Evolutionary conservation across 2,888 invertebrate genomes (phyloP), one percentile per base, ranked within the genome.

Genomic region (Aphodius sticticus): DNA sequence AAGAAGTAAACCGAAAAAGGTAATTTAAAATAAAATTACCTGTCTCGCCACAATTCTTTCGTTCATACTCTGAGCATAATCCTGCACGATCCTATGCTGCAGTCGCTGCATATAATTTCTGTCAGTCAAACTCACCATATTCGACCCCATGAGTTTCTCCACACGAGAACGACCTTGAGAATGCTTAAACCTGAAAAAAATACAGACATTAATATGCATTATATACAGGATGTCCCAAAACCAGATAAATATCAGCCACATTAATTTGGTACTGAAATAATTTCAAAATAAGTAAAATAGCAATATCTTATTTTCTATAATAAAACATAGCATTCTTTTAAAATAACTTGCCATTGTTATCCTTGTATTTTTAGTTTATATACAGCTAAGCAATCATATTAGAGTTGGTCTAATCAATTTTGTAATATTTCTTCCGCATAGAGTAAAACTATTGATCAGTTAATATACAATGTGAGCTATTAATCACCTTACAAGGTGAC

Each of bases 141-240:
- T 93, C 36, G 92, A 92, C 77, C 94, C 94, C 94, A 94, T 94
- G 81, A 94, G 91, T 88, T 92, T 92, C 88, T 94, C 94, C 85
- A 94, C 89, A 26, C 93, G 91, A 75, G 92, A 91, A 79, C 92
- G 91, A 80, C 93, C 92, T 86, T 92, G 91, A 70, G 93, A 92
- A 86, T 93, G 91, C 86, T 91, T 90, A 89, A 94, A 93, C 88
- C 93, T 94, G 87, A 53, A 86, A 83, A 69, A 53, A 53, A 53
- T 53, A 53, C 12, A 26, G 26, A 53, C 53, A 53, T 53, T 53
- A 53, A 53, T 53, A 26, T 26, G 26, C 3, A 26, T 26, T 26
- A 26, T 26, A 26, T 26, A 26, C 26, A 26, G 26, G 26, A n/a
- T 26, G 26, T 26, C 26, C 26, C 26, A 26, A 26, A n/a, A n/a